Evolutionary conservation across 2,888 invertebrate genomes (phyloP).

Genomic region (Tethea ocularis): DNA sequence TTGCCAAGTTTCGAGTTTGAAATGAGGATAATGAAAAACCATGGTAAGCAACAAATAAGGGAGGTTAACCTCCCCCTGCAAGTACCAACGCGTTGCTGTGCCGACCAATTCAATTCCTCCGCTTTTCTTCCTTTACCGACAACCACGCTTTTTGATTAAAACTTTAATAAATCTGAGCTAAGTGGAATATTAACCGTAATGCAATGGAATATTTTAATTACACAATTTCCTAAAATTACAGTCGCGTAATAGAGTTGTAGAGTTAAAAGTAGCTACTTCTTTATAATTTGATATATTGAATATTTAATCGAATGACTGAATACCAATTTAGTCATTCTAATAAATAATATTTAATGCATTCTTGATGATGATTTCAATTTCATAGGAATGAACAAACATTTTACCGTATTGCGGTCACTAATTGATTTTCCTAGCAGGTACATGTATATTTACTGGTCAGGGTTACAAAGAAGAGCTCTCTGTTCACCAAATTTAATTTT

Average conservation of each 20-base stretch:
- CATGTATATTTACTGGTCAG: neutral
- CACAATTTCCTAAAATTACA: neutral
- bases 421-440: neutral
- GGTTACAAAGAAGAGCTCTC: neutral
- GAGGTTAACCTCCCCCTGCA: conserved; percentile 26
- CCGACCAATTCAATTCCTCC: conserved; percentile 45
- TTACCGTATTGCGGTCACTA: neutral
- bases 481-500: neutral
- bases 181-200: conserved; percentile 37
- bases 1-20: conserved; percentile 30
- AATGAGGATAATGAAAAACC: conserved; percentile 20
- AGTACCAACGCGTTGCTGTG: conserved; percentile 28
- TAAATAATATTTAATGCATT: too few relatives aligned
- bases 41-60: conserved; percentile 31
- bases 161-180: conserved; percentile 44
- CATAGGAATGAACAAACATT: neutral
- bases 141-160: conserved; percentile 46
- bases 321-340: too few relatives aligned
- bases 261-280: neutral
- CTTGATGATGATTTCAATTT: neutral
- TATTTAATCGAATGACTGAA: too few relatives aligned
- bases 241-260: neutral
- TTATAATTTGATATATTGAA: too few relatives aligned
- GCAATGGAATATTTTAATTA: conserved; percentile 36
- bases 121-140: conserved; percentile 38